phyloP scores from a whole-genome alignment of 1,140 invertebrate genomes.

The Zaprionus vittiger region DNA sequence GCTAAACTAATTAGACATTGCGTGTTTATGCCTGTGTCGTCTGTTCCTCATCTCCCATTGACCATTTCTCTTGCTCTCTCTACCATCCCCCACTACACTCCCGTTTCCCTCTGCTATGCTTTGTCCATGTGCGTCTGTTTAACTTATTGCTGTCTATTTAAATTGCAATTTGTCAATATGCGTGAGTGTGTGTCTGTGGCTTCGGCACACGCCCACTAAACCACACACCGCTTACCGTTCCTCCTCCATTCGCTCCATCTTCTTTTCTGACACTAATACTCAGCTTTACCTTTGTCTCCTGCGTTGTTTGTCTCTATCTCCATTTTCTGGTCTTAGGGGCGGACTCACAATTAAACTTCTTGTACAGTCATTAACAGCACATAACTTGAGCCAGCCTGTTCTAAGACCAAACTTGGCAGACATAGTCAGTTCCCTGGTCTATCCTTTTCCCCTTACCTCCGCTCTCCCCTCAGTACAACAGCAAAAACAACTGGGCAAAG shows the following conservation, averaged over 20 bases:
- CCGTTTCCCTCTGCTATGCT: slow-evolving; percentile 19
- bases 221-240: not conserved
- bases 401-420: slow-evolving; percentile 71
- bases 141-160: slow-evolving; percentile 82
- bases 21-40: slow-evolving; percentile 65
- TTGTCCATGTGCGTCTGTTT: slow-evolving; percentile 65
- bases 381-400: slow-evolving; percentile 65
- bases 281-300: slow-evolving; percentile 13
- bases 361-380: slow-evolving; percentile 81
- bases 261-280: not conserved
- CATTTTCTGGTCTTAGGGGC: slow-evolving; percentile 32
- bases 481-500: slow-evolving; percentile 6
- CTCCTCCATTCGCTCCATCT: not conserved
- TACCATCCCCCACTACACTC: not conserved
- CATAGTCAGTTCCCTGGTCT: slow-evolving; percentile 14
- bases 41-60: slow-evolving; percentile 4
- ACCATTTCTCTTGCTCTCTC: not conserved
- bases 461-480: not conserved
- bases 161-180: slow-evolving; percentile 81
- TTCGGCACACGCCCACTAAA: slow-evolving; percentile 44
- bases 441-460: not conserved
- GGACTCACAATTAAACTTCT: slow-evolving; percentile 76
- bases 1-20: slow-evolving; percentile 76
- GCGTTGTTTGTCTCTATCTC: not conserved
- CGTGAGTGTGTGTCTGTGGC: slow-evolving; percentile 51